A percentile compares a stretch with the other conserved stretches of the same genome.
Evolutionary conservation across 2,888 invertebrate genomes (phyloP).

Genomic region (Keiferia lycopersicella): DNA sequence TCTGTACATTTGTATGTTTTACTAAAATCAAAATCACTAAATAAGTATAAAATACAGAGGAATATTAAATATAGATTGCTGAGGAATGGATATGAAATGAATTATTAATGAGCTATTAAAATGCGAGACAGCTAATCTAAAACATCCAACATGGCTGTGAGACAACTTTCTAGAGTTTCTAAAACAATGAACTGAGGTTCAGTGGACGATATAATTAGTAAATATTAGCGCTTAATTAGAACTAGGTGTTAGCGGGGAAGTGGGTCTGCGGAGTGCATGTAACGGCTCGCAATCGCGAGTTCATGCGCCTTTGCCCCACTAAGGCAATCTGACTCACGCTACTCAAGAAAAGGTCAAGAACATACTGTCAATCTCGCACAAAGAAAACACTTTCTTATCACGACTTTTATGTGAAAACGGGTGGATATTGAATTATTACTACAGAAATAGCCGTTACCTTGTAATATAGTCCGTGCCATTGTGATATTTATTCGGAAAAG

Average conservation of each 20-base stretch:
- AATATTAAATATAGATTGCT: slow-evolving; percentile 15
- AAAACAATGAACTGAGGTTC: slow-evolving; percentile 31
- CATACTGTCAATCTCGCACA: slow-evolving; percentile 44
- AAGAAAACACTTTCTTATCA: slow-evolving; percentile 37
- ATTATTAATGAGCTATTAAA: slow-evolving; percentile 26
- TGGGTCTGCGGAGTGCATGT: slow-evolving; percentile 40
- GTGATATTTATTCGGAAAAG: slow-evolving; percentile 79
- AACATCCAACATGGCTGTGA: slow-evolving; percentile 23
- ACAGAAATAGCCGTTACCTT: slow-evolving; percentile 48
- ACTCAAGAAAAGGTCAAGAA: slow-evolving; percentile 68
- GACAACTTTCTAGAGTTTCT: slow-evolving; percentile 29
- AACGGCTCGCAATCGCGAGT: slow-evolving; percentile 46
- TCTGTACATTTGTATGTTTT: slow-evolving; percentile 87
- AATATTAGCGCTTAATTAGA: slow-evolving; percentile 53
- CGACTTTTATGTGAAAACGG: neutral
- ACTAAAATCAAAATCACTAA: slow-evolving; percentile 38
- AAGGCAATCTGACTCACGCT: slow-evolving; percentile 59
- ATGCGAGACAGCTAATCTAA: slow-evolving; percentile 18
- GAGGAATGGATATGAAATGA: slow-evolving; percentile 20
- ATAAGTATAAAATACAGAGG: slow-evolving; percentile 13
- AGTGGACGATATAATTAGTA: slow-evolving; percentile 44
- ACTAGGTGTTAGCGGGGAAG: slow-evolving; percentile 36
- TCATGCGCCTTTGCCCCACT: slow-evolving; percentile 67
- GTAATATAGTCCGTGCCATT: slow-evolving; percentile 70
- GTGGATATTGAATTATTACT: neutral